Evolutionary conservation across 2,888 invertebrate genomes (phyloP), one percentile per base, ranked within the genome.

Genomic region (Temnothorax rugatulus): DNA sequence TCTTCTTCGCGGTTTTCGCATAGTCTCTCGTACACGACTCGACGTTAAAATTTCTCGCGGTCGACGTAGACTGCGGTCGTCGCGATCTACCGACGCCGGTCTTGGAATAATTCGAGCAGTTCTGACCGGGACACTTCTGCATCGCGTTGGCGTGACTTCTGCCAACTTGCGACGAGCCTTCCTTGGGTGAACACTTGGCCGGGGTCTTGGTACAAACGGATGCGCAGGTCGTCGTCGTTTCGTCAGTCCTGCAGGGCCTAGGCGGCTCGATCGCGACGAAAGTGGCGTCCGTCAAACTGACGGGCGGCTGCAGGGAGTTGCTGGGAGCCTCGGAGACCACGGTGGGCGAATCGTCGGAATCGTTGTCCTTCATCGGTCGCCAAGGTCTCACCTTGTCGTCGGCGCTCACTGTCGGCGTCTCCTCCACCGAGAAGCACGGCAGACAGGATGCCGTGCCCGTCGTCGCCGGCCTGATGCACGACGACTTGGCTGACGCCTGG

Each of bases 351-450:
- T 82, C 90, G 71, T 92, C 90, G 44, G 38, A 82, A 57, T 76
- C 90, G 75, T 92, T 90, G 73, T 92, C 90, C 64, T 90, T 92
- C 34, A 88, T 44, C 29, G 89, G 79, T 64, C 91, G 88, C 94
- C 94, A 94, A 4, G 91, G 87, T 44, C 91, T 92, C n/a, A 89
- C 74, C 63, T 92, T 92, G 8, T 93, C 93, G n/a, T 94, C 93
- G 61, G 82, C 74, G 34, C 54, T 68, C 13, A 68, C 69, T 21
- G 34, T 66, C 38, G 76, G 29, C n/a, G 77, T 84, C 89, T 94
- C 92, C 82, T 94, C 93, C 18, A 87, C 82, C 15, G 92, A 87
- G 88, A 93, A 94, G 68, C 93, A 94, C 29, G 93, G 92, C 76
- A 93, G 84, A 84, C 94, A 94, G 38, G 79, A 79, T 11, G 93